Evolutionary conservation across 1,140 invertebrate genomes (phyloP), one percentile per base, ranked within the genome.

Genomic region (Tachypleus tridentatus): DNA sequence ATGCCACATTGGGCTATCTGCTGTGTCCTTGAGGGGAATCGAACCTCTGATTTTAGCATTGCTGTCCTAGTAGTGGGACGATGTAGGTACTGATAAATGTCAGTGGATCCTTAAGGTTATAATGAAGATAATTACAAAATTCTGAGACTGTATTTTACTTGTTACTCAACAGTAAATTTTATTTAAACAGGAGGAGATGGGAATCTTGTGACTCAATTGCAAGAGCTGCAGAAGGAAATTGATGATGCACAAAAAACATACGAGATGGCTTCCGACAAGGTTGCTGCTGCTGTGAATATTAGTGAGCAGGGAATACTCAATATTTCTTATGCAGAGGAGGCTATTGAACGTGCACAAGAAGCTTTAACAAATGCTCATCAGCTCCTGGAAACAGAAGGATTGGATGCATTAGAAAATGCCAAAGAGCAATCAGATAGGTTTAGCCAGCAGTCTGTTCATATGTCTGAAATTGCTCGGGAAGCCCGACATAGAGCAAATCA

Each of bases 371-470:
- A 83, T 62, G 85, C 87, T 4, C 75, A 86, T 61, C 82, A 87
- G 67, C 87, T 87, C 69, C 79, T 95, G 47, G 85, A 87, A 63
- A 85, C 83, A 0, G 88, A 93, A 73, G 92, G 90, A 3, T 80
- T 81, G 48, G 81, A 82, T 48, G 91, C 91, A 0, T 77, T 95
- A 56, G 75, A 82, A 0, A 86, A 87, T 70, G 93, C 93, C 0
- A 82, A 84, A 72, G 85, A 88, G 69, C 84, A 88, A 54, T 89
- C 91, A 0, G 82, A 85, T 57, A 84, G 91, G 76, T 89, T 92
- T 73, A 92, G 92, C 4, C 86, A 92, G 68, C 89, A 94, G 73
- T 94, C 90, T 29, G 82, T 87, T n/a, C 86, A 90, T 71, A 94
- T 97, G 87, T 93, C 91, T 2, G 80, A 85, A 6, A 89, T 95